These are phyloP conservation scores for Neodon shergylaensis DNA, from an alignment of 2,113 vertebrate genomes.

Conservation along the genomic window DNA sequence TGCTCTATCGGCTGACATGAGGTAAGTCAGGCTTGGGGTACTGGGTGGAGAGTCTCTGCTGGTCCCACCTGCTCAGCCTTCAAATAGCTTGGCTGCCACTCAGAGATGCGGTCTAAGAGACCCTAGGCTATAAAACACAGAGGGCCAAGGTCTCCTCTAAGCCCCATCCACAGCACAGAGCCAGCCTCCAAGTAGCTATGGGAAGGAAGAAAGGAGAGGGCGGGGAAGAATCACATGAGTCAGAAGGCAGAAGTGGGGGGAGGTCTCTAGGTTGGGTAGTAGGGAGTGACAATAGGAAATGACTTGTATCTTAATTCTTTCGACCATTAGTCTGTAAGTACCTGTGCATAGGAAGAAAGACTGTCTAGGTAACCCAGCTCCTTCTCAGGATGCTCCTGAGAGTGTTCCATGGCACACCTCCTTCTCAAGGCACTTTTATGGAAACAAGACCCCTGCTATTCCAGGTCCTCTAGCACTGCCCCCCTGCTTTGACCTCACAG, in stretches of 20 bases:
- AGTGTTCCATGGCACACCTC: not conserved
- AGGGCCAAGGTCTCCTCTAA: not conserved
- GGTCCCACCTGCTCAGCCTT: not conserved
- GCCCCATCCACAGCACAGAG: not conserved
- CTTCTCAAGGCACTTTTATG: not conserved
- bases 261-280: not conserved
- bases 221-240: not conserved
- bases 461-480: not conserved
- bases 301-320: not conserved
- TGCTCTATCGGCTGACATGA: not conserved
- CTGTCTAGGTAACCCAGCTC: not conserved
- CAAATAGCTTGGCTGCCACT: not conserved
- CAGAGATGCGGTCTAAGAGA: not conserved
- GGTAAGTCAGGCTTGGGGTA: accelerated
- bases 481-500: not conserved
- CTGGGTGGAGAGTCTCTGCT: not conserved
- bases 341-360: not conserved
- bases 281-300: not conserved
- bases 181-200: not conserved
- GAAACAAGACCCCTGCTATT: not conserved
- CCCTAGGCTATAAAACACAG: not conserved
- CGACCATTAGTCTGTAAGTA: slow-evolving; percentile 13
- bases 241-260: not conserved
- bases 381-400: not conserved
- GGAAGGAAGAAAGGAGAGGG: not conserved